A percentile compares a stretch with the other conserved stretches of the same genome.
These are phyloP conservation scores for Orthonychiurus folsomi DNA, from an alignment of 2,888 invertebrate genomes.

Conservation along the genomic window DNA sequence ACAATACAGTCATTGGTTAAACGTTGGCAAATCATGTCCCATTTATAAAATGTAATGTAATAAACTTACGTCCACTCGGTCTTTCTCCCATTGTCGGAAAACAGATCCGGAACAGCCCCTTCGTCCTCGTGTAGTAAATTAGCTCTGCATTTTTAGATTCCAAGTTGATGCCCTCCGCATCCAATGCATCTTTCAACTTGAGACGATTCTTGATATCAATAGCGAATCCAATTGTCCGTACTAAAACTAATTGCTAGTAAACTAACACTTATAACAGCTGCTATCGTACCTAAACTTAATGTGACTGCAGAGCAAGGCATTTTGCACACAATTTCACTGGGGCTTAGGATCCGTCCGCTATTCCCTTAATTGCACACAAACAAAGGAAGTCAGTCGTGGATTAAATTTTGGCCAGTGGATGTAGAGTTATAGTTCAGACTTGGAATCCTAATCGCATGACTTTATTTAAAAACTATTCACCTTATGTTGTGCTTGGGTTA, in stretches of 20 bases:
- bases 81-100: slow-evolving; percentile 53
- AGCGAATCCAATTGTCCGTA: slow-evolving; percentile 93
- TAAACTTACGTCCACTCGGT: slow-evolving; percentile 30
- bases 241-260: slow-evolving; percentile 88
- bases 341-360: too few species aligned
- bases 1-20: background rate
- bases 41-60: background rate
- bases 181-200: slow-evolving; percentile 52
- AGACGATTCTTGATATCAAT: slow-evolving; percentile 65
- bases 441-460: background rate
- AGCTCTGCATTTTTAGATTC: slow-evolving; percentile 59
- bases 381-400: too few species aligned
- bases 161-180: background rate
- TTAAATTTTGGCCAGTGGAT: background rate
- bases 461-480: background rate
- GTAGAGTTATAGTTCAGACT: background rate
- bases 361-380: too few species aligned
- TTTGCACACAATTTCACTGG: too few species aligned
- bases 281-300: slow-evolving; percentile 88
- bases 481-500: background rate
- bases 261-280: slow-evolving; percentile 88
- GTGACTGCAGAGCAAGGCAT: slow-evolving; percentile 94
- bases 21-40: background rate
- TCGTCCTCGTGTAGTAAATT: slow-evolving; percentile 82
- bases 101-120: slow-evolving; percentile 87